Base-by-base conservation (phyloP, 2,888 invertebrate genomes). In the Drosophila parthenogenetica region DNA sequence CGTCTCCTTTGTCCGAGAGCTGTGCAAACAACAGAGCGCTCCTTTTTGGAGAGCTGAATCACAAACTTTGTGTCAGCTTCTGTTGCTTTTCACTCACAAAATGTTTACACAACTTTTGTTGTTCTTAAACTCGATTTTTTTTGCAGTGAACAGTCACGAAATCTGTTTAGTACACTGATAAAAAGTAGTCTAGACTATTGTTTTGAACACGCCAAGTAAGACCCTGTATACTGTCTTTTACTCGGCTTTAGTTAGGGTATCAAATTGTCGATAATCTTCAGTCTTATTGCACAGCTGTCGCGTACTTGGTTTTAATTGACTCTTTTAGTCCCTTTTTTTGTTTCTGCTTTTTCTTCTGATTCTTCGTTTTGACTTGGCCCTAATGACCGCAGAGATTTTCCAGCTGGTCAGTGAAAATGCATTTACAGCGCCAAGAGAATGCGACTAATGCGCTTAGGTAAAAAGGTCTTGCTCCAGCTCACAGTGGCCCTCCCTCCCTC, bases 351-450 rank as follows among this genome's bases (percentile, higher is more conserved):
- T 8, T 8, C 29, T 8, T 1, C 29, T 35, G 35, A 3, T 35
- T 13, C 35, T 35, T 8, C 35, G 35, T 22, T 14, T 37, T 13
- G 17, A 54, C 51, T 60, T 50, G 64, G 69, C 87, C 89, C 77
- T 80, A 82, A 82, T 88, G 77, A 82, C 81, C 82, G 57, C 61
- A 66, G 73, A 82, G 80, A 71, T 88, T 82, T 72, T 69, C 87
- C 87, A 88, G 87, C 87, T 83, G 89, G 75, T 29, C 70, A 63
- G 65, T 58, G 65, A 69, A 76, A 79, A 79, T 76, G 79, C 76
- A 79, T 76, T 79, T 79, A 62, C 85, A 40, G 60, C 50, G 57
- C 17, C 60, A 81, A 35, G 35, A 35, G 69, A 81, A 81, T 62
- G 69, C 53, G 58, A 51, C 62, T 88, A 82, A 82, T 81, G 89